Percentiles rank a stretch among this genome's conserved stretches.
Conservation (phyloP, 2,888 invertebrate species). For the Agrenia bidenticulata region DNA sequence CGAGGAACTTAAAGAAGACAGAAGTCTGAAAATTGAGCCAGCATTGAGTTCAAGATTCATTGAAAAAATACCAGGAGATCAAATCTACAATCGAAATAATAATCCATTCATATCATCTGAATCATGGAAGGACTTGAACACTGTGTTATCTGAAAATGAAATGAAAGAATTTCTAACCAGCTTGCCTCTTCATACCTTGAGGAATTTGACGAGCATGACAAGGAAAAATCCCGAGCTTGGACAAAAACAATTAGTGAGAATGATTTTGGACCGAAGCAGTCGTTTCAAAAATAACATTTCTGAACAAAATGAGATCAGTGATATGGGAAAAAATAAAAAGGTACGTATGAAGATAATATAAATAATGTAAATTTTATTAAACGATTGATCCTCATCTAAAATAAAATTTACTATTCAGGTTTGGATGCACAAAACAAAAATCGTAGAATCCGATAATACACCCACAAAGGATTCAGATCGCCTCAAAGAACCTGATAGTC, state of each 20-base stretch:
- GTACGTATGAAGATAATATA: too few relatives aligned
- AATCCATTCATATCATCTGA: slow-evolving; percentile 6
- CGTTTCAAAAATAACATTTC: background rate
- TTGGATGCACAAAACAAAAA: too few relatives aligned
- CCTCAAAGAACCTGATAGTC: too few relatives aligned
- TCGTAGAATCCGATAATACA: too few relatives aligned
- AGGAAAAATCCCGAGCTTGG: slow-evolving; percentile 23
- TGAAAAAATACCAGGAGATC: background rate
- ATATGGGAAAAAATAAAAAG: too few relatives aligned
- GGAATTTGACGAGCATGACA: slow-evolving; percentile 22
- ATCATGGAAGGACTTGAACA: slow-evolving; percentile 28
- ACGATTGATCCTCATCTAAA: too few relatives aligned
- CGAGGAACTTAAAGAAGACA: background rate
- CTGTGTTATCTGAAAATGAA: slow-evolving; percentile 21
- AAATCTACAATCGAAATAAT: slow-evolving; percentile 14
- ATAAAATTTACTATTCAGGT: too few relatives aligned
- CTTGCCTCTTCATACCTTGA: slow-evolving; percentile 24
- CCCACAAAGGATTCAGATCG: too few relatives aligned
- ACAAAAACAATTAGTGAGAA: slow-evolving; percentile 24
- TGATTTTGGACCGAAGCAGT: background rate
- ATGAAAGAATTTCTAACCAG: slow-evolving; percentile 25
- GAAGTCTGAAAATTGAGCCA: background rate
- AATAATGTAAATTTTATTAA: too few relatives aligned
- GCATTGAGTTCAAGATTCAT: background rate
- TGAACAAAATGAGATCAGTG: too few relatives aligned